Evolutionary conservation across 2,888 invertebrate genomes (phyloP), one percentile per base, ranked within the genome.

Genomic region (Ecdyonurus torrentis): DNA sequence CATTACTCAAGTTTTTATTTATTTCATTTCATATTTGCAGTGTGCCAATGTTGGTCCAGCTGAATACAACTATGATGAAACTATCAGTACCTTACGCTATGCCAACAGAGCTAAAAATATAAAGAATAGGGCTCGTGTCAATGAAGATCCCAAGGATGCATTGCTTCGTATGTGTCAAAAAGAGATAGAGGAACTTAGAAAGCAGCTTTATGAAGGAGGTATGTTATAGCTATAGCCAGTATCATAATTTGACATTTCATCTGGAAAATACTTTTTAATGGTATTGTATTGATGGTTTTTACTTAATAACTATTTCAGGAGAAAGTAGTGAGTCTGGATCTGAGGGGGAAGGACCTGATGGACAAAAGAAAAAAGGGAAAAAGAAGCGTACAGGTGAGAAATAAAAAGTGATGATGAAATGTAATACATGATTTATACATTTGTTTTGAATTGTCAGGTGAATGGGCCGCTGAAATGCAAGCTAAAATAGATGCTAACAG

Each of bases 101-200:
- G 98, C 98, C 1, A 95, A 93, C 78, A 83, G 98, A 62, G 97
- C 98, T 15, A 99, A 99, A 79, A 95, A 91, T 73, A 99, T 99
- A 67, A 90, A 93, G 75, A 99, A 98, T 77, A 86, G 88, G 69
- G 96, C 96, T 64, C 87, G 89, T 70, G 87, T 99, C 66, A 99
- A 99, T 75, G 96, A 95, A 73, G 98, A 98, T 74, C 95, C 97
- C 0, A 97, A 98, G 69, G 96, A 97, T 76, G 96, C 98, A 0
- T 76, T 99, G 59, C 83, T 99, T 22, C 84, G 95, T 61, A 89
- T 94, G 76, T 98, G 96, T 77, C 97, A 99, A 76, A 86, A 90
- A 70, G 97, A 99, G 78, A 97, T 99, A 68, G 92, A 93, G 68
- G 89, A 91, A 63, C 79, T 99, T 59, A 86, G 89, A 68, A 86